Evolutionary conservation across 2,888 invertebrate species (phyloP), one percentile per base, ranked within the genome.

Genomic region (Kryphioiulus occultus): DNA sequence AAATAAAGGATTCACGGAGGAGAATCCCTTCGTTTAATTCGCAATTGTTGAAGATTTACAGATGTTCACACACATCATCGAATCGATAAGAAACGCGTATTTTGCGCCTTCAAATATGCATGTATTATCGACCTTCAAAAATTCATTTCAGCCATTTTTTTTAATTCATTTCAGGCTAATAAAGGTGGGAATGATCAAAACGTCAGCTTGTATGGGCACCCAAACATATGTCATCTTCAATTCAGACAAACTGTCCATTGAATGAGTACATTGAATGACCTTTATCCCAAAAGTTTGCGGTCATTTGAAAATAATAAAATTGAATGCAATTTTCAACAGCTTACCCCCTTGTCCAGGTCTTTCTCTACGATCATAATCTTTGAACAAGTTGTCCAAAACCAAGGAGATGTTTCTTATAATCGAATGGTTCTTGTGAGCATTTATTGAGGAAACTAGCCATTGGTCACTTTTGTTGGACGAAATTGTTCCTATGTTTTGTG

Each of bases 311-410:
- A 44, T 44, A 44, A 44, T 44, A 1, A 44, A 86, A 30, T 19
- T 44, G 22, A 87, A 35, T 84, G 17, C n/a, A 59, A 22, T 84
- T 84, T 32, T 82, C 47, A 10, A 17, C 42, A 86, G 85, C 90
- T 90, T 92, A 96, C 96, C 97, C 94, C 96, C 96, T 91, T 96
- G 96, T n/a, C 96, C 96, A 7, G 97, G 97, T 89, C 97, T 92
- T 91, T 97, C 96, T 35, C 96, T 96, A 91, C 96, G 96, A 92
- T 97, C 97, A 91, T 97, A 97, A 92, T 97, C 96, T 92, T 97
- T 96, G 90, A 97, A 93, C 68, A 97, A 93, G 91, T 96, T 96
- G 91, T 97, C 97, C 90, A 97, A 92, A 5, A 97, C 95, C 91
- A 95, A 94, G 0, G 96, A 96, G 89, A 97, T 97, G 91, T 97